Base-by-base conservation (phyloP, 2,888 invertebrate species). In the Tinea semifulvella region DNA sequence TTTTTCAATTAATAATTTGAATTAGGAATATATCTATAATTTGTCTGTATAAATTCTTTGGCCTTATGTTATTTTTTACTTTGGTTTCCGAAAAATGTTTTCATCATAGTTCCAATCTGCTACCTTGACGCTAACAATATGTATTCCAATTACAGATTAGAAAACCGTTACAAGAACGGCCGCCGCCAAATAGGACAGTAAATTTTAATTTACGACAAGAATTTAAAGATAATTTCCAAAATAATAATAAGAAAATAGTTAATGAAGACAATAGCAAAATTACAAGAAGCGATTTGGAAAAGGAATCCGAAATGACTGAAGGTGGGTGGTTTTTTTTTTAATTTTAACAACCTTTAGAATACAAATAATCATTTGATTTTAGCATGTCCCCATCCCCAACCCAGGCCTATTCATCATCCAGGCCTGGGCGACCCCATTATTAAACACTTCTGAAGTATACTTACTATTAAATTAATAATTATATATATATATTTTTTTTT, bases 101-200 rank as follows among this genome's bases (percentile, higher is more conserved):
- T 5, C 8, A 8, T 22, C 8, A 7, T 22, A 22, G 22, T 5
- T 22, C 22, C 5, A 22, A 22, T 22, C 5, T 22, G 5, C 8
- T 22, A 7, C 8, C 8, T 5, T 22, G 22, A 22, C 22, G 22
- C 8, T 7, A 22, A 22, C 8, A 22, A 22, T 22, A 22, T 22
- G 5, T 22, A 22, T 22, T 22, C 8, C 45, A 10, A 42, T 53
- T 60, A 42, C 60, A 73, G 72, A 69, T 74, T 47, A 58, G 72
- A 47, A 66, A 61, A 56, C 73, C 73, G 0, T 44, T 68, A 5
- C 65, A 65, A 52, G 69, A 71, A 40, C 36, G 36, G 16, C 13
- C 16, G 18, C 36, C 36, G 2, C 36, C 36, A 36, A 36, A 36
- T 18, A 36, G 17, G 16, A 36, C 36, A 18, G 36, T 36, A 3